Evolutionary conservation across 2,797 vertebrate genomes (phyloP), one percentile per base, ranked within the genome.

Genomic region (Sylvia borin): DNA sequence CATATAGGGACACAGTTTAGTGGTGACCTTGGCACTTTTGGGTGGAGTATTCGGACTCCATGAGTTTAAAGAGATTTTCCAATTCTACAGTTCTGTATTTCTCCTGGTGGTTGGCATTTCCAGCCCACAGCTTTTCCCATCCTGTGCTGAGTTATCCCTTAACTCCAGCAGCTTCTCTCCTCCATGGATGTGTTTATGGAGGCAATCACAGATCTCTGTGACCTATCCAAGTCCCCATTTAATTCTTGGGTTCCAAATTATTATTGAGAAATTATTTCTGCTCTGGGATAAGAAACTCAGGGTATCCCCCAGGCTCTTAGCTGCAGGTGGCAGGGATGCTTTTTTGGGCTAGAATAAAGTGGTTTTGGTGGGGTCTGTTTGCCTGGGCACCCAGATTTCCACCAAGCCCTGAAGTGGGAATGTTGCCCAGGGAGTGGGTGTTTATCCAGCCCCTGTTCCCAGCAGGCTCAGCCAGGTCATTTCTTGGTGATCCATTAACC

Each of bases 1-100:
- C 54, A 11, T 18, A 0, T 48, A 54, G 54, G 47, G 77, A 48
- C 40, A 22, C 0, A 1, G 47, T 58, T 58, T 10, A 13, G 38
- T 22, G 45, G 40, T 31, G 15, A 31, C 26, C 31, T 54, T 27
- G 68, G 70, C 34, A 47, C 31, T 9, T 38, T 50, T 26, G n/a
- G n/a, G 29, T 1, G 2, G 9, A 18, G 3, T n/a, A 16, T 10
- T 27, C 32, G 42, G 42, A 17, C 34, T 32, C 9, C 2, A 3
- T 14, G 54, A 42, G 24, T 36, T 12, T 4, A 19, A 21, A 75
- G 34, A 53, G 13, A 26, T 62, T 42, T n/a, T 36, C 42, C 55
- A 32, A 0, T 13, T 24, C 40, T 4, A 6, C 25, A 25, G 1
- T 29, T 38, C 16, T 34, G 9, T 10, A 3, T 79, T 88, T 64